phyloP scores from a whole-genome alignment of 1,140 invertebrate species.

The Bicyclus anynana region DNA sequence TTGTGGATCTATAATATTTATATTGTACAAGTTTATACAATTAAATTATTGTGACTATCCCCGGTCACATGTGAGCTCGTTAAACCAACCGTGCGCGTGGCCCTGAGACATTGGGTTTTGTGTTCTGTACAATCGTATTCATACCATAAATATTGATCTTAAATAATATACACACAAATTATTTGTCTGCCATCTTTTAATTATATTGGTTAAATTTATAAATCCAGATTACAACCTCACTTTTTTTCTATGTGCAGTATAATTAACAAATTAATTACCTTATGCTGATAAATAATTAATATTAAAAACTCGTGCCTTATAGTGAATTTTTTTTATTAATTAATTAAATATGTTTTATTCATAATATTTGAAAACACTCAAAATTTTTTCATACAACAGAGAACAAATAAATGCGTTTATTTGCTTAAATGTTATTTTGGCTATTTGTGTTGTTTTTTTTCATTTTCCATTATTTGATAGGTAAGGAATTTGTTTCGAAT shows the following conservation, averaged over 20 bases:
- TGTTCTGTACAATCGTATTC: constrained; percentile 61
- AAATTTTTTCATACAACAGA: constrained; percentile 27
- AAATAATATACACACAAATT: constrained; percentile 74
- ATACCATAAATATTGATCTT: constrained; percentile 58
- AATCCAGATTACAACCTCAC: constrained; percentile 70
- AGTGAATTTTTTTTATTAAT: constrained; percentile 32
- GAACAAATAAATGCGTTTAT: constrained; percentile 23
- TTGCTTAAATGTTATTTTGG: constrained; percentile 22
- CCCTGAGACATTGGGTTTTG: constrained; percentile 3
- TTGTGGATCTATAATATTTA: constrained; percentile 78
- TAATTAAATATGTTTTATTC: constrained; percentile 24
- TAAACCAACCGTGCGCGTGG: constrained; percentile 46
- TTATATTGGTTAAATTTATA: constrained; percentile 47
- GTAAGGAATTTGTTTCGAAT: constrained; percentile 18
- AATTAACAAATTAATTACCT: constrained; percentile 34
- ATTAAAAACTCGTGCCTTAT: constrained; percentile 42
- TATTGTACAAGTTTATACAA: constrained; percentile 78
- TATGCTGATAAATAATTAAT: constrained; percentile 34
- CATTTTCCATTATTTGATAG: constrained; percentile 9
- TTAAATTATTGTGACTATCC: constrained; percentile 61
- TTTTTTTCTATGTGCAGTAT: constrained; percentile 72
- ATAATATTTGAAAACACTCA: constrained; percentile 34
- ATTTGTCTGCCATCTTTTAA: constrained; percentile 59
- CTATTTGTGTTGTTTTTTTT: constrained; percentile 27
- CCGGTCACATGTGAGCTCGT: constrained; percentile 43